Conservation (phyloP, 2,113 vertebrate species). For the Albula goreensis region DNA sequence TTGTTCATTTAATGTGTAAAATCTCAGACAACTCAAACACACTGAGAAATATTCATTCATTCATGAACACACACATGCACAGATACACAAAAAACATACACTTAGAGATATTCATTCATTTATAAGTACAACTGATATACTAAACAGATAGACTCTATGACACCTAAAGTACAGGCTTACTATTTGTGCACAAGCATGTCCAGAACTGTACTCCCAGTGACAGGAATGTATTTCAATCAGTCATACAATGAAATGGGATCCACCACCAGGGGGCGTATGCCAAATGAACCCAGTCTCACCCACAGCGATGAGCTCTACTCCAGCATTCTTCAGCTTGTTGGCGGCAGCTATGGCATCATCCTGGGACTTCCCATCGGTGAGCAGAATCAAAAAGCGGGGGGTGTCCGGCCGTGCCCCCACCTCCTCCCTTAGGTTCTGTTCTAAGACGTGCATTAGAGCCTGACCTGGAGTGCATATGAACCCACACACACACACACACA, state of each 20-base stretch:
- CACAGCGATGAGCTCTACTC: constrained; percentile 85
- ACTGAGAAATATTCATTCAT: background rate
- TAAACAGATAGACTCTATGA: background rate
- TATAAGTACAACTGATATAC: constrained; percentile 1
- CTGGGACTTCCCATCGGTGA: constrained; percentile 94
- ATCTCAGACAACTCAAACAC: background rate
- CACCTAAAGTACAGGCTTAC: background rate
- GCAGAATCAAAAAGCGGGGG: constrained; percentile 74
- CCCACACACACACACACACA: background rate
- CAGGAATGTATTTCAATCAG: background rate
- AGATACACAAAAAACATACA: background rate
- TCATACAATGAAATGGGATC: background rate
- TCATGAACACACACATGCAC: background rate
- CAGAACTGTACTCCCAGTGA: background rate
- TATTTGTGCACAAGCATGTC: background rate
- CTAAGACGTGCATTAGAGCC: constrained; percentile 83
- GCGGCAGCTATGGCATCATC: constrained; percentile 81
- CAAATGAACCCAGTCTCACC: constrained; percentile 67
- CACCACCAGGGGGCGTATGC: background rate
- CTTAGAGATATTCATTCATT: too few relatives aligned
- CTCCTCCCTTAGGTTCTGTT: constrained; percentile 76
- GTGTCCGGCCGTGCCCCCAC: constrained; percentile 72
- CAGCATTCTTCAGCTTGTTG: constrained; percentile 73
- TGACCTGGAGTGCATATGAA: constrained; percentile 74
- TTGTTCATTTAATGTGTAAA: too few relatives aligned